Percentiles rank a stretch among this genome's conserved stretches.
Evolutionary conservation across 2,113 vertebrate genomes (phyloP).

Genomic region (Poeciliopsis retropinna): DNA sequence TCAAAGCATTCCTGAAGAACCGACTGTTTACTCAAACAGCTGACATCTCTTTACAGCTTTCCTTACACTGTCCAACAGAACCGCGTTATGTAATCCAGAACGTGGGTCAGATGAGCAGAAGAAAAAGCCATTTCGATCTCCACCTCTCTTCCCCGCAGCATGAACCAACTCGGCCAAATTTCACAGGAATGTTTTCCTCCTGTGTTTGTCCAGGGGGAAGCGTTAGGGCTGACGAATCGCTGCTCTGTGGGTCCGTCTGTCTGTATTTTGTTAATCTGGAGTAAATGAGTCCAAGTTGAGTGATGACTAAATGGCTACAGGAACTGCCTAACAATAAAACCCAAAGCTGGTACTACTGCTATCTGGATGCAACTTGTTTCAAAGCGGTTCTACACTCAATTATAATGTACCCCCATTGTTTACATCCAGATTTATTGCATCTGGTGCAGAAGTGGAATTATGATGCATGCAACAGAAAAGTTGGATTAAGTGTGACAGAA

Average conservation of each 20-base stretch:
- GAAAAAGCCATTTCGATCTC: constrained; percentile 55
- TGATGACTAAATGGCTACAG: constrained; percentile 38
- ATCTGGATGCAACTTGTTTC: no score
- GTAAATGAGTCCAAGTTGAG: constrained; percentile 24
- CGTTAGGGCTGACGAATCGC: constrained; percentile 24
- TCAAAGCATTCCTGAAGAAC: constrained; percentile 44
- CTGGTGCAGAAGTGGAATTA: no score
- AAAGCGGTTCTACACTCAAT: neutral
- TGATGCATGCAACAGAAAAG: no score
- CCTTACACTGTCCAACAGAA: constrained; percentile 44
- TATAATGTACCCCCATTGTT: no score
- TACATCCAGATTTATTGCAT: no score
- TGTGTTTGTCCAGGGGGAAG: constrained; percentile 56
- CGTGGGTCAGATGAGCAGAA: constrained; percentile 53
- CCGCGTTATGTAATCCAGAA: constrained; percentile 61
- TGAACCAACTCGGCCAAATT: constrained; percentile 54
- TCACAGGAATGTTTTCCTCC: constrained; percentile 63
- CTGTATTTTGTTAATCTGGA: constrained; percentile 35
- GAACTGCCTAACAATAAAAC: constrained; percentile 7
- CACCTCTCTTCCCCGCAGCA: constrained; percentile 39
- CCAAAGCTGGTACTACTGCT: no score
- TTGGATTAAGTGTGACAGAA: no score
- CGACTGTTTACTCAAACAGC: constrained; percentile 38
- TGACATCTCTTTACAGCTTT: constrained; percentile 33
- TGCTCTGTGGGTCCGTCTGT: constrained; percentile 19